Evolutionary conservation across 2,797 vertebrate species (phyloP).

Genomic region (Enteromius anoplus): DNA sequence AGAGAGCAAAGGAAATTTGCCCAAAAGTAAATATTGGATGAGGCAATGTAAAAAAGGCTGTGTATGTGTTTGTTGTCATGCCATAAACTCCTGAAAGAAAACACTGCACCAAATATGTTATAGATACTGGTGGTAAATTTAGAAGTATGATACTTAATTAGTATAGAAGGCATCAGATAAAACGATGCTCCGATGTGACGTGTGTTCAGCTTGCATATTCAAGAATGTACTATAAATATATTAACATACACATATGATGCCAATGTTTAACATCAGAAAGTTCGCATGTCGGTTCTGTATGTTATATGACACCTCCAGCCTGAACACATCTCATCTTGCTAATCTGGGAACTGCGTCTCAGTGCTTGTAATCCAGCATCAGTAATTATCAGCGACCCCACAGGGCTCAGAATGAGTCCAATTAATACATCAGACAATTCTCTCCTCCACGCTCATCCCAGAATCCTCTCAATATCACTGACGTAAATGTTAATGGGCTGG

Average conservation of each 20-base stretch:
- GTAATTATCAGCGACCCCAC: slow-evolving; percentile 10
- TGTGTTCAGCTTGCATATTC: background rate
- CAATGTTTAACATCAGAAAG: background rate
- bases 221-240: no score
- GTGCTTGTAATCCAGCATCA: slow-evolving; percentile 17
- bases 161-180: background rate
- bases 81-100: background rate
- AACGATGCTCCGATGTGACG: no score
- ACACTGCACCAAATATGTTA: background rate
- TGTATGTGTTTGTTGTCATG: background rate
- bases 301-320: background rate
- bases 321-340: slow-evolving; percentile 1
- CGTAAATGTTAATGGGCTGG: slow-evolving; percentile 51
- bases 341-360: slow-evolving; percentile 20
- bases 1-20: no score
- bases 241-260: background rate
- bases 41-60: background rate
- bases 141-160: background rate
- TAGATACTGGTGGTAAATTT: background rate
- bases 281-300: background rate
- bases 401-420: background rate
- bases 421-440: slow-evolving; percentile 22
- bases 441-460: background rate
- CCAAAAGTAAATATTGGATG: background rate
- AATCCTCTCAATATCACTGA: slow-evolving; percentile 39